Base-by-base conservation (phyloP, 64 coral and sea anemone genomes). In the Platygyra sinensis region DNA sequence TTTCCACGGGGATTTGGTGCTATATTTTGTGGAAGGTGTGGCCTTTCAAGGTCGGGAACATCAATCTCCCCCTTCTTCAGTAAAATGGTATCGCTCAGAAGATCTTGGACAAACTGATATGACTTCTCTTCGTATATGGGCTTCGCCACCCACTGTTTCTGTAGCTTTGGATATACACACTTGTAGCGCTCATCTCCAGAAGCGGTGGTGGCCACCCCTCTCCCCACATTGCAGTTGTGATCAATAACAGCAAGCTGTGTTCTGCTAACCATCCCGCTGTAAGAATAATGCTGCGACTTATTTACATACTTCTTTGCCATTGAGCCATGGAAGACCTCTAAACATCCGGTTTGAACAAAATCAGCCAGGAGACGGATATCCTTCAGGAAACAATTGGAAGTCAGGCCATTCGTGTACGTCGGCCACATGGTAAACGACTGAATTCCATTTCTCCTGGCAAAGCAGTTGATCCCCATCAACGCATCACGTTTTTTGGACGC, bases 271-370 rank as follows among this genome's bases (percentile, higher is more conserved):
- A 93, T 89, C 2, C 92, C 86, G 10, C 75, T 30, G 22, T 93
- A 92, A 38, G 90, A 92, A 52, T 86, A 92, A 46, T 92, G 90
- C 54, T 86, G 52, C 7, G 72, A 63, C 61, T 92, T 86, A 2
- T 72, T 81, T 5, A n/a, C 49, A 33, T 87, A 87, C 24, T 42
- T 87, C 28, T 74, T 28, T 25, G 73, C 69, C 46, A 73, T 72
- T 30, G 86, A 75, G 31, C 73, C 73, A 54, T 80, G 87, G 20
- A 38, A 89, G 4, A 80, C 60, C 52, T 89, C 87, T 51, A 89
- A 39, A n/a, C 38, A 74, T 72, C 87, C 87, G 55, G n/a, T n/a
- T n/a, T n/a, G n/a, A n/a, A n/a, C n/a, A n/a, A n/a, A n/a, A n/a
- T n/a, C n/a, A n/a, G n/a, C n/a, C n/a, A n/a, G n/a, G n/a, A n/a